A percentile compares a stretch with the other conserved stretches of the same genome.
phyloP scores from a whole-genome alignment of 2,888 invertebrate species.

The Pseudoips prasinana region DNA sequence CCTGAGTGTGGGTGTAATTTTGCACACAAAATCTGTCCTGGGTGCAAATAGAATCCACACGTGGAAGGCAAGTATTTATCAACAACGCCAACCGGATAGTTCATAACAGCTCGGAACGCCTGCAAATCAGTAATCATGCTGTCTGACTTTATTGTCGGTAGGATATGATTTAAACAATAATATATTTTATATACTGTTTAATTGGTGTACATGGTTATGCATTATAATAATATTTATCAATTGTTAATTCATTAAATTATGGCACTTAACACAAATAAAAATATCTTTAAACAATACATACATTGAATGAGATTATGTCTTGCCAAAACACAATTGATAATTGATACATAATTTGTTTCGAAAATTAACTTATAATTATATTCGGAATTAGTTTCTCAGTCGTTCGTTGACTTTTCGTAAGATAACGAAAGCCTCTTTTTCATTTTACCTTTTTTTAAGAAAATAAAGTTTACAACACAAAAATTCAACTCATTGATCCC shows the following conservation, averaged over 20 bases:
- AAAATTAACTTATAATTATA: constrained; percentile 51
- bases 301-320: constrained; percentile 62
- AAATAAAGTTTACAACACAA: constrained; percentile 73
- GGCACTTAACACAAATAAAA: constrained; percentile 79
- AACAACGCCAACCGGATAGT: no score
- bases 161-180: constrained; percentile 52
- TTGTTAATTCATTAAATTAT: constrained; percentile 81
- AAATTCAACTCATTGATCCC: constrained; percentile 76
- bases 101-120: no score
- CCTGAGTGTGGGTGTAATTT: no score
- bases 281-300: constrained; percentile 66
- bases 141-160: no score
- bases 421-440: constrained; percentile 68
- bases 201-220: constrained; percentile 82
- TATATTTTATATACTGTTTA: constrained; percentile 68
- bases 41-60: no score
- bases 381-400: constrained; percentile 77
- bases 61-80: no score
- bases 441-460: constrained; percentile 56
- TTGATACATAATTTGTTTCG: constrained; percentile 44
- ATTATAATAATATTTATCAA: constrained; percentile 77
- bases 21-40: no score
- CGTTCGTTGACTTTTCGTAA: constrained; percentile 75
- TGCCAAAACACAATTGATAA: constrained; percentile 45
- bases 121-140: no score